Conservation (phyloP, 1,140 invertebrate genomes). For the Drosophila suzukii region DNA sequence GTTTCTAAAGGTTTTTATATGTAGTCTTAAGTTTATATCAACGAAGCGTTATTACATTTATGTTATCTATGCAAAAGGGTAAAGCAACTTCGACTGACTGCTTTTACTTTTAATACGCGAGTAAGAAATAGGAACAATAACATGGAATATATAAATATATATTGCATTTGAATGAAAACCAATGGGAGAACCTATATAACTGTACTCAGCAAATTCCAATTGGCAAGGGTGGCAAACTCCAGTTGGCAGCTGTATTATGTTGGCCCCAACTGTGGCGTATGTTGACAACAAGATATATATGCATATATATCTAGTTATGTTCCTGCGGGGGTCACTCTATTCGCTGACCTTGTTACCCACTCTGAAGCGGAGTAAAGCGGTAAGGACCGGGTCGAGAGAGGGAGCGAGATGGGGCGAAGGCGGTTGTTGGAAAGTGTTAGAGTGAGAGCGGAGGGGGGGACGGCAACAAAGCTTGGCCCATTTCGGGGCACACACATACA, state of each 20-base stretch:
- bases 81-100: too few species aligned
- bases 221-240: conserved; percentile 9
- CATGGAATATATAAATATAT: not conserved
- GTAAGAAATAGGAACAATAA: not conserved
- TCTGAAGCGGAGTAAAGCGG: conserved; percentile 18
- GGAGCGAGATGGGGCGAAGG: not conserved
- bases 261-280: not conserved
- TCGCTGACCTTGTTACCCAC: conserved; percentile 45
- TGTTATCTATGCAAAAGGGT: too few species aligned
- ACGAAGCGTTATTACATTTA: too few species aligned
- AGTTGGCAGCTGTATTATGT: conserved; percentile 1
- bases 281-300: not conserved
- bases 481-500: conserved; percentile 19
- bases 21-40: too few species aligned
- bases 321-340: conserved; percentile 25
- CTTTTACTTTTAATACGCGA: too few species aligned
- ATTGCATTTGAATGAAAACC: not conserved
- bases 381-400: conserved; percentile 14
- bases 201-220: conserved; percentile 3
- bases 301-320: not conserved
- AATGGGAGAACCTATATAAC: not conserved
- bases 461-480: conserved; percentile 38
- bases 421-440: too few species aligned
- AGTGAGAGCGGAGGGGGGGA: not conserved
- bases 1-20: too few species aligned